These are phyloP conservation scores for Tupaia chinensis DNA, from an alignment of 2,113 vertebrate species.

Conservation along the genomic window DNA sequence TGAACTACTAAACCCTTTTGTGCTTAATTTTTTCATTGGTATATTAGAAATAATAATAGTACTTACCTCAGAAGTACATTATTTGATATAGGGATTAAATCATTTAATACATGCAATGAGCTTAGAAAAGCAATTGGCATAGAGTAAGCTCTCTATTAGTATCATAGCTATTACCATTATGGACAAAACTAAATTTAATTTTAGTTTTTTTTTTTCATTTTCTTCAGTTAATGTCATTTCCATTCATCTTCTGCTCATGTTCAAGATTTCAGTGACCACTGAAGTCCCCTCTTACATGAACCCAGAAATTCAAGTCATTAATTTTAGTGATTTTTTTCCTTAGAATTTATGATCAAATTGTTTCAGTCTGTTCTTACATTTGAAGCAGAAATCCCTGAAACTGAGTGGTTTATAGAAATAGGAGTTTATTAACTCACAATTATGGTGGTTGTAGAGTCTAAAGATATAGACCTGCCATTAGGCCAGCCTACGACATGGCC, in stretches of 20 bases:
- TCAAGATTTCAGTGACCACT: background rate
- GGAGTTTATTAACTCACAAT: too few species aligned
- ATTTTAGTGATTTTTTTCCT: background rate
- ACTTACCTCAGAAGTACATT: background rate
- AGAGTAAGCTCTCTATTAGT: background rate
- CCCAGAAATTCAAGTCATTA: background rate
- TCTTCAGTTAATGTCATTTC: background rate
- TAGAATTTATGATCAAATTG: background rate
- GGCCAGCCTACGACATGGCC: too few species aligned
- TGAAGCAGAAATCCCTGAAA: too few species aligned
- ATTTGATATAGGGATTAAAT: background rate
- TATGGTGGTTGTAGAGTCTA: too few species aligned
- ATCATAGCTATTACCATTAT: background rate
- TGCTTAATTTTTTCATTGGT: background rate
- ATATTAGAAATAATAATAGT: background rate
- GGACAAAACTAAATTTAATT: background rate
- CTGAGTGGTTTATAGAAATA: too few species aligned
- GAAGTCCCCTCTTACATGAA: background rate
- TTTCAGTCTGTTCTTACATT: too few species aligned
- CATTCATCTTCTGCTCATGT: background rate
- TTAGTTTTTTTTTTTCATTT: background rate
- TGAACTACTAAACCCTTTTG: background rate
- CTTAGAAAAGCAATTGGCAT: background rate
- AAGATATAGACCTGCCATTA: too few species aligned
- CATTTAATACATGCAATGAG: background rate